phyloP scores from a whole-genome alignment of 1,140 invertebrate species.

The Ceratina calcarata region DNA sequence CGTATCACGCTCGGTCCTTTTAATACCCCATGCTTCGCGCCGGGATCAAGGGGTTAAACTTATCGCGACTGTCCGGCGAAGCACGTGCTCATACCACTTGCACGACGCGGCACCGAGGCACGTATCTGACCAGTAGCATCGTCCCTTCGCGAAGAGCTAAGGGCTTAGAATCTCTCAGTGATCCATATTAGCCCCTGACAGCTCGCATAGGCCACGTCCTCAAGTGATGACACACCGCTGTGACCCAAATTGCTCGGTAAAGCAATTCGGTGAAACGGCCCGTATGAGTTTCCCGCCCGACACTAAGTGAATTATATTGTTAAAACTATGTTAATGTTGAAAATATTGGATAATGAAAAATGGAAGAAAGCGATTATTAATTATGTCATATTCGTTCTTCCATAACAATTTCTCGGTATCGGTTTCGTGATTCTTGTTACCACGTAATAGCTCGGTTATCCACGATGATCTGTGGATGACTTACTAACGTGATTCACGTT shows the following conservation, averaged over 20 bases:
- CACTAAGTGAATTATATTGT: not conserved
- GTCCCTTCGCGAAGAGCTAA: conserved; percentile 16
- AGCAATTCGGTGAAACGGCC: not conserved
- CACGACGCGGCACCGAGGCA: not conserved
- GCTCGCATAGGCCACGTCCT: not conserved
- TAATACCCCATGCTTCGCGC: not conserved
- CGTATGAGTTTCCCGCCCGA: not conserved
- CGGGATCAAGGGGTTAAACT: conserved; percentile 7
- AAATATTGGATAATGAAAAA: no score
- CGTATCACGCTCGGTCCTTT: not conserved
- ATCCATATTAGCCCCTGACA: conserved; percentile 25
- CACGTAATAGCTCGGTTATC: not conserved
- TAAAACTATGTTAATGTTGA: not conserved
- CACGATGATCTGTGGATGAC: conserved; percentile 10
- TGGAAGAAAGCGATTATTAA: no score
- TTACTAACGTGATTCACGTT: conserved; percentile 16
- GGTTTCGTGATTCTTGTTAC: not conserved
- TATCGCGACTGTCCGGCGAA: conserved; percentile 5
- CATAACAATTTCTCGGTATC: not conserved
- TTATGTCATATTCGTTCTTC: no score
- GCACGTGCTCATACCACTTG: conserved; percentile 32
- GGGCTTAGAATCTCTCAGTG: not conserved
- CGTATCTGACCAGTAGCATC: conserved; percentile 15
- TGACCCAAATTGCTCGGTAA: not conserved
- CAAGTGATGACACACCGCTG: no score